Evolutionary conservation across 2,888 invertebrate species (phyloP).

Genomic region (Pseudococcus jackbeardsleyi): DNA sequence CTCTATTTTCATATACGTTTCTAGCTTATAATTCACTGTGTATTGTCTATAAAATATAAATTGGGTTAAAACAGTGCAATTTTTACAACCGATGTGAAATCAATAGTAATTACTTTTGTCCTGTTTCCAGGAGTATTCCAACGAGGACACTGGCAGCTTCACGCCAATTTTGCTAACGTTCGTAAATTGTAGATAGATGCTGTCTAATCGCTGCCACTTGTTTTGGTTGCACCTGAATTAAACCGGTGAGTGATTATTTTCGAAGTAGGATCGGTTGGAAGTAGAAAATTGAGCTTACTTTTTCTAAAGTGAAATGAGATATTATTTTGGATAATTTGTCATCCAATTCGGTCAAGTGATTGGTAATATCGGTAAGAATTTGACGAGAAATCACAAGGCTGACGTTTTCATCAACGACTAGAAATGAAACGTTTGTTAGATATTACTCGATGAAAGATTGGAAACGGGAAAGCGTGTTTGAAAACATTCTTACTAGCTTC

Average conservation of each 20-base stretch:
- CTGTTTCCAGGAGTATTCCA: slow-evolving; percentile 96
- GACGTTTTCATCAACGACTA: slow-evolving; percentile 97
- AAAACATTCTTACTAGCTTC: slow-evolving; percentile 82
- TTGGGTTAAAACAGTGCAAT: no score
- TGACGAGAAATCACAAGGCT: slow-evolving; percentile 97
- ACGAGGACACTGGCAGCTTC: slow-evolving; percentile 96
- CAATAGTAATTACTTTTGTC: slow-evolving; percentile 82
- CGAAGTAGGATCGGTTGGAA: neutral
- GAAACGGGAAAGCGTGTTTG: neutral
- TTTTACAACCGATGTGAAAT: neutral
- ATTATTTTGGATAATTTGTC: slow-evolving; percentile 90
- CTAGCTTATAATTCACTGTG: slow-evolving; percentile 94
- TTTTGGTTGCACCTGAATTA: slow-evolving; percentile 88
- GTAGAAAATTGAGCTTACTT: slow-evolving; percentile 71
- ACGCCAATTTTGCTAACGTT: slow-evolving; percentile 92
- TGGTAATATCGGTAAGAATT: slow-evolving; percentile 92
- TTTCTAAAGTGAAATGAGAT: slow-evolving; percentile 93
- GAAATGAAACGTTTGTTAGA: slow-evolving; percentile 69
- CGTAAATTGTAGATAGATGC: slow-evolving; percentile 95
- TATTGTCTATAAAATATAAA: slow-evolving; percentile 81
- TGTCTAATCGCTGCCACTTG: slow-evolving; percentile 92
- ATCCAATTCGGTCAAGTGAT: slow-evolving; percentile 82
- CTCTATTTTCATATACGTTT: slow-evolving; percentile 97
- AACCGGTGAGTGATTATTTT: neutral
- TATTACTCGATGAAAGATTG: neutral